Evolutionary conservation across 2,888 invertebrate species (phyloP), one percentile per base, ranked within the genome.

Genomic region (Petrolisthes manimaculis): DNA sequence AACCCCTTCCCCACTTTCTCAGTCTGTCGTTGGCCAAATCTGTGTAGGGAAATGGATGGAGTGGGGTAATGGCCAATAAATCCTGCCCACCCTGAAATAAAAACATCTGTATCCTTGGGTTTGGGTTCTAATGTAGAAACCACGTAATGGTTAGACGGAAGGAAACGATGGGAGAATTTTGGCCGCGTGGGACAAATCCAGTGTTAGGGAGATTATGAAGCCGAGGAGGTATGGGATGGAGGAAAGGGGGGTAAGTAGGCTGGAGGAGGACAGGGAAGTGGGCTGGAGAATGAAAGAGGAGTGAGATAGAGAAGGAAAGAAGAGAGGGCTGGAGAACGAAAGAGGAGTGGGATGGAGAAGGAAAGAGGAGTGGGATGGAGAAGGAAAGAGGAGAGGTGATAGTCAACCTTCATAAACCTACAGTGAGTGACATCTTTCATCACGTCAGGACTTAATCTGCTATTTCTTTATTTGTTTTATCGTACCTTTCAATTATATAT

Each of bases 1-100:
- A 81, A 37, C 79, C 75, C 71, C n/a, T n/a, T n/a, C n/a, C 81
- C 86, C 86, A 86, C 86, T 82, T 74, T 71, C 81, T 18, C n/a
- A n/a, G n/a, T n/a, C 86, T 86, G 86, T 86, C 86, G 86, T 86
- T 86, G 86, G 81, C 82, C 86, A 86, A 82, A 86, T 86, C 86
- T 86, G 82, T 86, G 81, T 86, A 86, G 86, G 82, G 86, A 86
- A 86, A 86, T 86, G 82, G 86, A 86, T 86, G 86, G 86, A 86
- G 82, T 82, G 86, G 71, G 75, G 86, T 86, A 86, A 86, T 86
- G 86, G 86, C 56, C 82, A 9, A 86, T 86, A 86, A 86, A 86
- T 86, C 82, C 82, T 82, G 6, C 71, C 86, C 54, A 56, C 54
- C 55, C 74, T 56, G 75, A 77, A 86, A 86, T 81, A 86, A 86